Base-by-base conservation (phyloP, 2,113 vertebrate species). In the Xiphophorus maculatus region DNA sequence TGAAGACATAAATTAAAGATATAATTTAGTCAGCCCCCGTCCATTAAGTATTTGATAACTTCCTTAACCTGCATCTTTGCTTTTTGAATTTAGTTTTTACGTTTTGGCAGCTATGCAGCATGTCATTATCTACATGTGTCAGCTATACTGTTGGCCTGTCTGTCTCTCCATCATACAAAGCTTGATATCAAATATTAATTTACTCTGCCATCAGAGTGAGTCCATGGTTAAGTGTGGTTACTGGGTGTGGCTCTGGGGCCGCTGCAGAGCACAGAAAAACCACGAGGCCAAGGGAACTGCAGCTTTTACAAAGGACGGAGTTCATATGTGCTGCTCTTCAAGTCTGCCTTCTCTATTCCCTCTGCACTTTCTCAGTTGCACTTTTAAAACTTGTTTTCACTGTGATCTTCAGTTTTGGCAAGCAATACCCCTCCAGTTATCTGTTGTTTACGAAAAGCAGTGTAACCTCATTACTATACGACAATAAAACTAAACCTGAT, bases 121-220 rank as follows among this genome's bases (percentile, higher is more conserved):
- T 66, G 60, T 76, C 64, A 40, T 44, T 74, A 2, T 68, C 81
- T 69, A 78, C 30, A 58, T 75, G 65, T 76, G 73, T 62, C 60
- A 27, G 62, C 77, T 72, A 27, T 33, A 28, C 60, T 65, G 33
- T 68, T 68, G 35, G 79, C 78, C 70, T 78, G 81, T 54, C 79
- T 89, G 82, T 86, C 87, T 69, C 89, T 76, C 71, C 87, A 90
- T 88, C 87, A 81, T 78, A 88, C 84, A 85, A 81, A 79, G 87
- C 76, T 67, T 70, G 73, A 90, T 85, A 92, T 94, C 63, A 93
- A 93, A 93, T 92, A 93, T 93, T 94, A 84, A 94, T 94, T 79
- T 42, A 73, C 66, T 73, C 73, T 80, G 85, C 84, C 86, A 84
- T 87, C 54, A 81, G 80, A 89, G 83, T 85, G 81, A 71, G 75